A percentile compares a stretch with the other conserved stretches of the same genome.
Conservation (phyloP, 2,888 invertebrate species). For the Acrocera orbiculus region DNA sequence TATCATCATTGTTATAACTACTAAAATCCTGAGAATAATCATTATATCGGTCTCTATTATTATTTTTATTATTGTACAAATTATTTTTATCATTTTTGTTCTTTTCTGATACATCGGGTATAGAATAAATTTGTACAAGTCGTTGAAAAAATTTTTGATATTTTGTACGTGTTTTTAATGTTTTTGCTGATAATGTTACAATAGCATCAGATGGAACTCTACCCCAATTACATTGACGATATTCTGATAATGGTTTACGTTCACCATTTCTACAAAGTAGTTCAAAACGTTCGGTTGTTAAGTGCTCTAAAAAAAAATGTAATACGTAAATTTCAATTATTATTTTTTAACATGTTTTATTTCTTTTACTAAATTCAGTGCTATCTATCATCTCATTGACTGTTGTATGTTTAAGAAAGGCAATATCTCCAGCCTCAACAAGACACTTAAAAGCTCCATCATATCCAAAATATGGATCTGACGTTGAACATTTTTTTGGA, state of each 20-base stretch:
- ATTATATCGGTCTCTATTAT: slow-evolving; percentile 6
- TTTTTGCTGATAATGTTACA: slow-evolving; percentile 66
- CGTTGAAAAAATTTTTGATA: slow-evolving; percentile 49
- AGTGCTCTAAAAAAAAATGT: not conserved
- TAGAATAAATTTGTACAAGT: slow-evolving; percentile 40
- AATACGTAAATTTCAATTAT: too few relatives aligned
- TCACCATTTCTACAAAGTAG: slow-evolving; percentile 66
- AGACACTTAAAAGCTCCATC: slow-evolving; percentile 83
- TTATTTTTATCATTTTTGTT: slow-evolving; percentile 1
- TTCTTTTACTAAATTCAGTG: slow-evolving; percentile 37
- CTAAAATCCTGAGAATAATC: slow-evolving; percentile 21
- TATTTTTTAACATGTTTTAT: too few relatives aligned
- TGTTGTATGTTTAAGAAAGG: slow-evolving; percentile 75
- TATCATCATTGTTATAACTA: slow-evolving; percentile 16
- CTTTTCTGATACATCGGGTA: not conserved
- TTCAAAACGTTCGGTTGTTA: slow-evolving; percentile 52
- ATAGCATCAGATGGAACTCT: slow-evolving; percentile 65
- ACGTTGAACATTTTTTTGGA: slow-evolving; percentile 61
- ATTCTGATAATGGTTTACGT: slow-evolving; percentile 48
- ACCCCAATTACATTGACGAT: slow-evolving; percentile 70
- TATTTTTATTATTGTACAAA: slow-evolving; percentile 2
- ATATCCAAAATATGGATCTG: slow-evolving; percentile 82
- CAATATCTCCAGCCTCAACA: slow-evolving; percentile 68
- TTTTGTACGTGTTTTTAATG: slow-evolving; percentile 26
- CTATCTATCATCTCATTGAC: slow-evolving; percentile 51